Conservation (phyloP, 2,113 vertebrate genomes). For the Podarcis cretensis region DNA sequence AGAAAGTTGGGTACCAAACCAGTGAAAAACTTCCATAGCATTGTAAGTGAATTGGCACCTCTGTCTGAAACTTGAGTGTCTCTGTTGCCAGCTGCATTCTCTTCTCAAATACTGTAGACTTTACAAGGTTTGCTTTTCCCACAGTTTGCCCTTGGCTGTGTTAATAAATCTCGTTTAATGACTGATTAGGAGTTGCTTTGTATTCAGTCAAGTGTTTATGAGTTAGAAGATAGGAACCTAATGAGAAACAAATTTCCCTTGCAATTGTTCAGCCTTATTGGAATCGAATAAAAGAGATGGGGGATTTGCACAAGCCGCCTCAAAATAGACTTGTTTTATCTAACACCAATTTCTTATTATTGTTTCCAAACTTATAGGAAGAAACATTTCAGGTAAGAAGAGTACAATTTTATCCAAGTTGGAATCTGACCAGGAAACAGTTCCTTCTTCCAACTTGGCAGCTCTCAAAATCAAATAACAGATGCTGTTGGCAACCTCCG, state of each 20-base stretch:
- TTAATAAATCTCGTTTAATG: constrained; percentile 39
- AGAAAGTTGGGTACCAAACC: not conserved
- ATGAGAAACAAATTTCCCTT: not conserved
- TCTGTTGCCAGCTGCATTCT: constrained; percentile 37
- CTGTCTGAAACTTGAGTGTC: constrained; percentile 26
- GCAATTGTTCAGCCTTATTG: not conserved
- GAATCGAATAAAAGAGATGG: not conserved
- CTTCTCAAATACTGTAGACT: constrained; percentile 44
- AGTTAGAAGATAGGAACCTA: constrained; percentile 26
- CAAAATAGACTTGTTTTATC: not conserved
- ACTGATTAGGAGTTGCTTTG: constrained; percentile 50
- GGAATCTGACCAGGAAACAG: constrained; percentile 40
- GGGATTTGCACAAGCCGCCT: not conserved
- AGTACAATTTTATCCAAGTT: constrained; percentile 47
- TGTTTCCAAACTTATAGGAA: constrained; percentile 30
- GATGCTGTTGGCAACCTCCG: constrained; percentile 49
- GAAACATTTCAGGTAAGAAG: constrained; percentile 53
- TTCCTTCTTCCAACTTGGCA: constrained; percentile 39
- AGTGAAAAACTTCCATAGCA: accelerated
- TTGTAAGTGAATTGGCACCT: constrained; percentile 10
- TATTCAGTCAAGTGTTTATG: constrained; percentile 1
- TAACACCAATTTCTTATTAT: not conserved
- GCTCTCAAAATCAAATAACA: constrained; percentile 56
- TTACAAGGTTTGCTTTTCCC: constrained; percentile 67
- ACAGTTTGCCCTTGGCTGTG: constrained; percentile 36